Evolutionary conservation across 2,113 vertebrate genomes (phyloP).

Genomic region (Lonchura striata): DNA sequence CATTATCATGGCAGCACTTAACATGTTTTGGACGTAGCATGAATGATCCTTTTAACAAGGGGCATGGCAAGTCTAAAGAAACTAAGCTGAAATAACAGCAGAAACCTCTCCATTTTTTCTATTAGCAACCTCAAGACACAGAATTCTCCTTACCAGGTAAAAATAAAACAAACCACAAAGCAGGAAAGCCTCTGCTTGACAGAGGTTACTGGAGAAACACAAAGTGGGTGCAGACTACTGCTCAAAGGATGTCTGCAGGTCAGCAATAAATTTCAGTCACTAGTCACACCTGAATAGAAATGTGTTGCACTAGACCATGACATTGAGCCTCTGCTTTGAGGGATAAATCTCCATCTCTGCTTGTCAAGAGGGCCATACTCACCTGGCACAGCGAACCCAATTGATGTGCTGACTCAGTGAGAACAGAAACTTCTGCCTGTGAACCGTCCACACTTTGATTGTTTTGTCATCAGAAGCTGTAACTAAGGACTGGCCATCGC

Average conservation of each 20-base stretch:
- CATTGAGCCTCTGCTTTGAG: not conserved
- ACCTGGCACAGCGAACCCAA: conserved; percentile 98
- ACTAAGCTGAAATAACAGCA: not conserved
- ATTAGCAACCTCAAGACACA: not conserved
- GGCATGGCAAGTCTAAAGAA: not conserved
- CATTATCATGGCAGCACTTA: not conserved
- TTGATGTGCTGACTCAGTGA: conserved; percentile 94
- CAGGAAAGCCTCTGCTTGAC: not conserved
- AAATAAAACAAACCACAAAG: not conserved
- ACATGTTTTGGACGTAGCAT: not conserved
- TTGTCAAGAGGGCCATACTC: not conserved
- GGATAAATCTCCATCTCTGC: not conserved
- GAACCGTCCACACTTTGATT: conserved; percentile 92
- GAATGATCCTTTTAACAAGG: not conserved
- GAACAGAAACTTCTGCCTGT: conserved; percentile 94
- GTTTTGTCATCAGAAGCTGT: conserved; percentile 97
- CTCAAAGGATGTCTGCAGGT: not conserved
- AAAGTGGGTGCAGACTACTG: not conserved
- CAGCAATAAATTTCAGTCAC: not conserved
- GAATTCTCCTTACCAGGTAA: not conserved
- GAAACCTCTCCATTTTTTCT: not conserved
- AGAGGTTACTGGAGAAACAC: not conserved
- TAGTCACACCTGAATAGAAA: not conserved
- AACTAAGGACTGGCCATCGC: conserved; percentile 88
- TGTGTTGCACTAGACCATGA: not conserved